These are phyloP conservation scores for Diplodus sargus DNA, from an alignment of 2,797 vertebrate genomes.

Conservation along the genomic window DNA sequence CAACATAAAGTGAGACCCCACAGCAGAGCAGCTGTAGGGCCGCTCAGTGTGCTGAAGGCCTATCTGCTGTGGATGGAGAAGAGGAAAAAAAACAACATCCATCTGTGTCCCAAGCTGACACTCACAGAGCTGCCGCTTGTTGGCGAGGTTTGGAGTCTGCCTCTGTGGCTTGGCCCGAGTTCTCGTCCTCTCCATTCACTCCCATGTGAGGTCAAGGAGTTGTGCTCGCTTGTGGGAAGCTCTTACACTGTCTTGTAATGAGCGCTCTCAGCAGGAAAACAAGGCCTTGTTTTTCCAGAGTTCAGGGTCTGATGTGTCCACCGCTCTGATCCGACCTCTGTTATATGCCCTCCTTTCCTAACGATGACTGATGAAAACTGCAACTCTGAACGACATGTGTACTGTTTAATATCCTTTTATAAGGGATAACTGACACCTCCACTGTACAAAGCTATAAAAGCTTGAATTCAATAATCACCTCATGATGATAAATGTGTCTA, in stretches of 20 bases:
- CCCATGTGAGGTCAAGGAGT: conserved; percentile 78
- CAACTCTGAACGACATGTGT: not conserved
- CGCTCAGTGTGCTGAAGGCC: conserved; percentile 29
- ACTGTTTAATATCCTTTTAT: not conserved
- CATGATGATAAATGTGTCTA: not conserved
- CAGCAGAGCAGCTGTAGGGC: conserved; percentile 40
- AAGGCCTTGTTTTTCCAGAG: conserved; percentile 73
- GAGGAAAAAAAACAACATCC: conserved; percentile 31
- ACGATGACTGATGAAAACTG: conserved; percentile 28
- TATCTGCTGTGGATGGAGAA: conserved; percentile 26
- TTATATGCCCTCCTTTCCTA: conserved; percentile 31
- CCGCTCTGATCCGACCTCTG: conserved; percentile 26
- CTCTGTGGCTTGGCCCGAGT: conserved; percentile 75
- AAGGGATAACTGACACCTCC: not conserved
- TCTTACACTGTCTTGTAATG: conserved; percentile 71
- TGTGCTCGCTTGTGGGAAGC: conserved; percentile 76
- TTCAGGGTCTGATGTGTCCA: conserved; percentile 62
- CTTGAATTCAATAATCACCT: not conserved
- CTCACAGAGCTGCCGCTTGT: conserved; percentile 69
- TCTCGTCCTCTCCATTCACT: conserved; percentile 71
- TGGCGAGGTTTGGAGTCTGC: conserved; percentile 70
- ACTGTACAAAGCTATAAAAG: not conserved
- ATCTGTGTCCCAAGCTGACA: conserved; percentile 74
- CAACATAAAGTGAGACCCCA: not conserved
- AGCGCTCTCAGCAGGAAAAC: conserved; percentile 74